Percentiles rank a stretch among this genome's conserved stretches.
phyloP scores from a whole-genome alignment of 2,888 invertebrate species.

The Mylabris sibirica region DNA sequence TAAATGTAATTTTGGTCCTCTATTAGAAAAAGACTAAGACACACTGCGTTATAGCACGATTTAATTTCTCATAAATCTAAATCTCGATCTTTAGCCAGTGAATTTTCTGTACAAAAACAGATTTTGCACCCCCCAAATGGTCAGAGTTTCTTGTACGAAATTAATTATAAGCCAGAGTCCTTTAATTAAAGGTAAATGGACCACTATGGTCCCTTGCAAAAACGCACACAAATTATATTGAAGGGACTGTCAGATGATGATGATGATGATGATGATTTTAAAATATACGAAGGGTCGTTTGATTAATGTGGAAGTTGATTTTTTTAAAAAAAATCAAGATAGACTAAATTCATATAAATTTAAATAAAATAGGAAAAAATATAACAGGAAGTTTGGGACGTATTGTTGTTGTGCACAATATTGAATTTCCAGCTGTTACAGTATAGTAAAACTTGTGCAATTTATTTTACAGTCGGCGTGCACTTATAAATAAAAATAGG shows the following conservation, averaged over 20 bases:
- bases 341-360: neutral
- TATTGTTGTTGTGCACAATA: neutral
- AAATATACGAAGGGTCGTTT: neutral
- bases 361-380: neutral
- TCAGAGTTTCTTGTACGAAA: neutral
- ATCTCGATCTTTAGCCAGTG: neutral
- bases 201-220: neutral
- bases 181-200: slow-evolving; percentile 2
- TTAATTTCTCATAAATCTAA: neutral
- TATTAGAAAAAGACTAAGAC: too few species aligned
- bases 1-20: too few species aligned
- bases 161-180: neutral
- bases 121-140: neutral
- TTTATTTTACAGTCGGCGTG: neutral
- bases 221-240: neutral
- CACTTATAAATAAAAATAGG: slow-evolving; percentile 3
- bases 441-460: slow-evolving; percentile 2
- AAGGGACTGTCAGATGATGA: neutral
- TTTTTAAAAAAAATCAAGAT: neutral
- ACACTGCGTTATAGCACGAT: neutral
- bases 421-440: slow-evolving; percentile 5
- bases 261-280: neutral
- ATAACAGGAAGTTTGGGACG: neutral
- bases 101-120: too few species aligned
- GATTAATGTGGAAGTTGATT: neutral